Evolutionary conservation across 2,113 vertebrate genomes (phyloP).

Genomic region (Carassius gibelio): DNA sequence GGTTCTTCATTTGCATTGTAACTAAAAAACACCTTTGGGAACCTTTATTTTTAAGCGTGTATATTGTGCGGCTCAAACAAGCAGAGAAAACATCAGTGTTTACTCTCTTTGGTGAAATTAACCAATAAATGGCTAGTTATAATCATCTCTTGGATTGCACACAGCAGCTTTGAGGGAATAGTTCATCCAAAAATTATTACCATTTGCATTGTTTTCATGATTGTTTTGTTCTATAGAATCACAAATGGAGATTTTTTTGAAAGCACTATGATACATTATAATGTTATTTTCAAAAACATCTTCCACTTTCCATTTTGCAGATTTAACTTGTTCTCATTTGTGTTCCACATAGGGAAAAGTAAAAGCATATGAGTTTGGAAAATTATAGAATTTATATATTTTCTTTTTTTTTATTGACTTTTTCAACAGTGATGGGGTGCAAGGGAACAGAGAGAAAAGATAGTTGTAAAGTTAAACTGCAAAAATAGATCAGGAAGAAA

Average conservation of each 20-base stretch:
- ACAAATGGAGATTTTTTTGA: neutral
- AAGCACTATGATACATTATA: neutral
- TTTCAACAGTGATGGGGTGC: neutral
- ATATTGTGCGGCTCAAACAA: neutral
- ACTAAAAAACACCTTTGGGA: neutral
- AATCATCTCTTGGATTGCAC: neutral
- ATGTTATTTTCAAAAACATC: neutral
- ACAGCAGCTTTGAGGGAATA: conserved; percentile 13
- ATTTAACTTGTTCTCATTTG: neutral
- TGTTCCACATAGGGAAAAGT: neutral
- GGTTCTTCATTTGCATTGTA: neutral
- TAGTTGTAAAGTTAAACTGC: neutral
- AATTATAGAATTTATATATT: neutral
- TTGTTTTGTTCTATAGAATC: neutral
- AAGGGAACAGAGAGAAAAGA: neutral
- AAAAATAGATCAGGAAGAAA: neutral
- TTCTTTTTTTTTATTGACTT: neutral
- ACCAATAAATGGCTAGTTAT: neutral
- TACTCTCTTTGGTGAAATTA: neutral
- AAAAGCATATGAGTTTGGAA: neutral
- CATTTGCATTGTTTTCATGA: neutral
- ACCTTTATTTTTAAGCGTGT: neutral
- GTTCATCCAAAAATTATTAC: neutral
- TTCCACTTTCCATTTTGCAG: neutral
- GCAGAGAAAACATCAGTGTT: neutral